Base-by-base conservation (phyloP, 2,888 invertebrate species). In the Noctua janthe region DNA sequence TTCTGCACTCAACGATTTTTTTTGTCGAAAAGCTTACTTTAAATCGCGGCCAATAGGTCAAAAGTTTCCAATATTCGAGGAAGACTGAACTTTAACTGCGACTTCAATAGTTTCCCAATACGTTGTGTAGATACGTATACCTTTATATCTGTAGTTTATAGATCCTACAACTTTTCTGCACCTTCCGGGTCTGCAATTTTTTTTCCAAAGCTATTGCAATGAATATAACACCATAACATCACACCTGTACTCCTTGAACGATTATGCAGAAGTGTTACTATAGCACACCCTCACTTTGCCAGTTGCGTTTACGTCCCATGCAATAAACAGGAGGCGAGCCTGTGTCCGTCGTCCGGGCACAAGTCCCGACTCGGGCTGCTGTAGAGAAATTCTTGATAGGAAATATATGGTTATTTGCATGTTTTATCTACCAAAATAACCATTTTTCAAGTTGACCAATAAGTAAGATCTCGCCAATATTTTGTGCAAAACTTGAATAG, bases 401-500 rank as follows among this genome's bases (percentile, higher is more conserved):
- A 8, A 47, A 47, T 47, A 69, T 15, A 66, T 4, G 66, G 17
- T 47, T 10, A 47, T 47, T 47, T n/a, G 23, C 10, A 73, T 76
- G 43, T 76, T 76, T 39, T 66, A 8, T 10, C 5, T 15, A 69
- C 23, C 43, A 39, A 23, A 35, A 1, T 1, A n/a, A 71, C 3
- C 4, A 35, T 47, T 64, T 39, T 86, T 78, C 84, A 87, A 71
- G 49, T 78, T 83, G 69, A 86, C 83, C 89, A 88, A 91, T 92
- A 92, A 92, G 88, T 92, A 90, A 91, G 88, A 90, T 91, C 89
- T 92, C 82, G 79, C 74, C 85, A 77, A 89, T 86, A 88, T 89
- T 87, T 78, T 76, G 56, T 71, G 64, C 79, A 69, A 74, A 91
- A 92, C 89, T 92, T 91, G 89, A 91, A 91, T 87, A 86, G 84